Evolutionary conservation across 2,888 invertebrate species (phyloP).

Genomic region (Abrostola triplasia): DNA sequence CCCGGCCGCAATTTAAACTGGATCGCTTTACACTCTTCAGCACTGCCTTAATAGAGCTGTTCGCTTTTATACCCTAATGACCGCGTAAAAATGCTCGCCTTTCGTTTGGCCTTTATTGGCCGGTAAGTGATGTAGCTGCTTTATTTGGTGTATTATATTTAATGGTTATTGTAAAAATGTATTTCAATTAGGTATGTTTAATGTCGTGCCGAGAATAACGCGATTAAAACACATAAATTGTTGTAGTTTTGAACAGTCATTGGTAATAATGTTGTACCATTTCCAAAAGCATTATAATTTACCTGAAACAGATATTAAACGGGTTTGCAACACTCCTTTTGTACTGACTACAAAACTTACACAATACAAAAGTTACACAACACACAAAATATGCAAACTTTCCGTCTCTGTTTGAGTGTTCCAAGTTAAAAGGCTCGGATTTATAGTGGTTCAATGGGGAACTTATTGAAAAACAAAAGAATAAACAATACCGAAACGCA

Average conservation of each 20-base stretch:
- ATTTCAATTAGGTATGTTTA: slow-evolving; percentile 12
- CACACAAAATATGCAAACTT: slow-evolving; percentile 26
- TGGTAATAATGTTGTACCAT: no score
- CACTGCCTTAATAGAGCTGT: slow-evolving; percentile 78
- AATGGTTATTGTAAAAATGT: slow-evolving; percentile 13
- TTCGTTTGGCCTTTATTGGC: slow-evolving; percentile 52
- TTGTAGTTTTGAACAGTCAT: no score
- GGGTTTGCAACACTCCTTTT: slow-evolving; percentile 8
- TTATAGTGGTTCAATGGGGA: slow-evolving; percentile 51
- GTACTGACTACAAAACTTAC: slow-evolving; percentile 26
- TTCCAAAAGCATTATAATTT: no score
- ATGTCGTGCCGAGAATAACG: no score
- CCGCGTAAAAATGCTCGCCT: slow-evolving; percentile 74
- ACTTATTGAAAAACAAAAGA: slow-evolving; percentile 69
- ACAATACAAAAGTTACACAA: slow-evolving; percentile 29
- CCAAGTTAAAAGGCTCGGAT: slow-evolving; percentile 33
- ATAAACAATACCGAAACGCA: slow-evolving; percentile 65
- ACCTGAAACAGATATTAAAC: background rate
- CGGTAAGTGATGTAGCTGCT: slow-evolving; percentile 45
- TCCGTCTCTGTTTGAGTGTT: slow-evolving; percentile 40
- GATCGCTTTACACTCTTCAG: slow-evolving; percentile 81
- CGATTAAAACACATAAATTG: no score
- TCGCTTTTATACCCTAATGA: slow-evolving; percentile 80
- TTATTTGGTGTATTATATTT: slow-evolving; percentile 48
- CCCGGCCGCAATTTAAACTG: slow-evolving; percentile 74